These are phyloP conservation scores for Manis crassicaudata DNA, from an alignment of 2,797 vertebrate species.

Conservation along the genomic window DNA sequence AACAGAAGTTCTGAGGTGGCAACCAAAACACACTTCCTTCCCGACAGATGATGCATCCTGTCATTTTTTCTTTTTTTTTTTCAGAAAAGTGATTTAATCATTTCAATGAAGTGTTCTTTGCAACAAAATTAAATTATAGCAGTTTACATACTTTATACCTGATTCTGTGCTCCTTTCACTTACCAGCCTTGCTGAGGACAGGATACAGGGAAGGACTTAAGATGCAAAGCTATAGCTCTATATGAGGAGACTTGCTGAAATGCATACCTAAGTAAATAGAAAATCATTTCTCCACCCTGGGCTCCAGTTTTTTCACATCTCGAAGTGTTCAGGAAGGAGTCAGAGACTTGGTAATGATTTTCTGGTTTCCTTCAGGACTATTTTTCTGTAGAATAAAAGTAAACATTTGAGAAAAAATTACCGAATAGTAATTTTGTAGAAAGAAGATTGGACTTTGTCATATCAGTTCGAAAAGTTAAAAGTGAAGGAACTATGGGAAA, in stretches of 20 bases:
- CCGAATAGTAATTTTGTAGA: not conserved
- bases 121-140: slow-evolving; percentile 50
- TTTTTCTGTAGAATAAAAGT: not conserved
- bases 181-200: not conserved
- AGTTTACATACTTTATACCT: slow-evolving; percentile 40
- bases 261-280: not conserved
- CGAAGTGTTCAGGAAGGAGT: not conserved
- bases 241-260: not conserved
- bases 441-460: not conserved
- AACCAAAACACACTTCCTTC: slow-evolving; percentile 78
- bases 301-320: not conserved
- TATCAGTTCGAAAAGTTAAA: not conserved
- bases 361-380: not conserved
- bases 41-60: slow-evolving; percentile 75
- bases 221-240: not conserved
- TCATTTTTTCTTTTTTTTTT: slow-evolving; percentile 53
- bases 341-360: not conserved
- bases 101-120: slow-evolving; percentile 67
- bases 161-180: not conserved
- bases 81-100: slow-evolving; percentile 73
- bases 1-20: slow-evolving; percentile 81
- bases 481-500: not conserved
- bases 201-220: not conserved
- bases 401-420: not conserved
- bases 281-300: not conserved